These are phyloP conservation scores for Leuctra nigra DNA, from an alignment of 2,888 invertebrate species.

Conservation along the genomic window DNA sequence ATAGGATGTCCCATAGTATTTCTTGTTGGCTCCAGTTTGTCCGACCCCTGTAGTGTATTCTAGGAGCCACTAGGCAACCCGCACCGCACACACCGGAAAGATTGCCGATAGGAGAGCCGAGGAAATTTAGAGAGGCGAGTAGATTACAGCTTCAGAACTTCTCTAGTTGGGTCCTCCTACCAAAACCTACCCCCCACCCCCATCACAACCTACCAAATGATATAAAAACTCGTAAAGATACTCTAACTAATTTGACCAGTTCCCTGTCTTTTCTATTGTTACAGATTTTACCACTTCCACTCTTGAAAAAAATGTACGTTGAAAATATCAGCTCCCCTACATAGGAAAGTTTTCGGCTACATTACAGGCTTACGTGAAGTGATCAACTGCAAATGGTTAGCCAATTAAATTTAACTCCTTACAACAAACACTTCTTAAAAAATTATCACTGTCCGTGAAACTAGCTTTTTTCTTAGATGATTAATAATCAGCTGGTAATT, in stretches of 20 bases:
- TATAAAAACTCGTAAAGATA: slow-evolving; percentile 14
- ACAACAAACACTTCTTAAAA: no score
- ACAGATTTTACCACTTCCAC: not conserved
- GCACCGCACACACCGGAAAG: slow-evolving; percentile 7
- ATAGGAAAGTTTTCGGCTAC: no score
- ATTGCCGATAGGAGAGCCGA: slow-evolving; percentile 13
- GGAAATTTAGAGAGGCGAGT: slow-evolving; percentile 14
- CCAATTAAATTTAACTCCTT: no score
- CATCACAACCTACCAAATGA: not conserved
- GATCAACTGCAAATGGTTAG: no score
- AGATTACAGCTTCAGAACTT: slow-evolving; percentile 12
- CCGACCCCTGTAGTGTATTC: not conserved
- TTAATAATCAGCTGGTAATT: no score
- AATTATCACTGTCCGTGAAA: no score
- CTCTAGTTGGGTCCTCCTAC: not conserved
- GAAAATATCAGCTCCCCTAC: no score
- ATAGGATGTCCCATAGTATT: not conserved
- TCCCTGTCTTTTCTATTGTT: slow-evolving; percentile 1
- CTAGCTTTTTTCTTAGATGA: no score
- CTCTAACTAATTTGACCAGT: not conserved
- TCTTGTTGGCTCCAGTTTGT: slow-evolving; percentile 8
- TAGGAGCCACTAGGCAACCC: not conserved
- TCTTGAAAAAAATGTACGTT: no score
- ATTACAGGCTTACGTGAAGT: no score
- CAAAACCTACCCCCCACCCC: not conserved